A percentile compares a stretch with the other conserved stretches of the same genome.
These are phyloP conservation scores for Pseudococcus longispinus DNA, from an alignment of 2,888 invertebrate species.

Conservation along the genomic window DNA sequence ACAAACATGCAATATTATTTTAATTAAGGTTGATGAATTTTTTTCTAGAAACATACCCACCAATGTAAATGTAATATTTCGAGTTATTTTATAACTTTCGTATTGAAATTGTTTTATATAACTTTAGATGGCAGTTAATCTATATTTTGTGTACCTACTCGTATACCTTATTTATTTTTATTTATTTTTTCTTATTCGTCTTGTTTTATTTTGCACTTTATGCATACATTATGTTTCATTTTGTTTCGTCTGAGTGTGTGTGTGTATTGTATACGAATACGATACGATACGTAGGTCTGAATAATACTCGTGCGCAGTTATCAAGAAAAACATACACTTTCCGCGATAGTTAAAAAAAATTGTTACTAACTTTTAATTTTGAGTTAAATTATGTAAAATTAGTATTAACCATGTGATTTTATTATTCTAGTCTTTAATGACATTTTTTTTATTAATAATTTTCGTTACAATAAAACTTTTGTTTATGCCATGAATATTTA, in stretches of 20 bases:
- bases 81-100: constrained; percentile 3
- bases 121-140: background rate
- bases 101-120: constrained; percentile 23
- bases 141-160: background rate
- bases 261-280: background rate
- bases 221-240: background rate
- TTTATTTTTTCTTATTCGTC: background rate
- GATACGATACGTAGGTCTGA: background rate
- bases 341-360: background rate
- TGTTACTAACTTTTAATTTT: constrained; percentile 32
- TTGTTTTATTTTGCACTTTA: constrained; percentile 38
- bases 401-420: constrained; percentile 40
- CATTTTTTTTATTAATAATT: constrained; percentile 41
- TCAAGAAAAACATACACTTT: background rate
- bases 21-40: background rate
- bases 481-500: background rate
- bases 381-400: constrained; percentile 30
- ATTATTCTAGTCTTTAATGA: constrained; percentile 42
- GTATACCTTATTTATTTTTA: constrained; percentile 26
- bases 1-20: background rate
- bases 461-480: constrained; percentile 40
- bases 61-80: background rate
- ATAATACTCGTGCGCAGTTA: background rate
- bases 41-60: background rate
- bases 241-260: constrained; percentile 1